phyloP scores from a whole-genome alignment of 2,888 invertebrate species.

The Morinoia aosen region DNA sequence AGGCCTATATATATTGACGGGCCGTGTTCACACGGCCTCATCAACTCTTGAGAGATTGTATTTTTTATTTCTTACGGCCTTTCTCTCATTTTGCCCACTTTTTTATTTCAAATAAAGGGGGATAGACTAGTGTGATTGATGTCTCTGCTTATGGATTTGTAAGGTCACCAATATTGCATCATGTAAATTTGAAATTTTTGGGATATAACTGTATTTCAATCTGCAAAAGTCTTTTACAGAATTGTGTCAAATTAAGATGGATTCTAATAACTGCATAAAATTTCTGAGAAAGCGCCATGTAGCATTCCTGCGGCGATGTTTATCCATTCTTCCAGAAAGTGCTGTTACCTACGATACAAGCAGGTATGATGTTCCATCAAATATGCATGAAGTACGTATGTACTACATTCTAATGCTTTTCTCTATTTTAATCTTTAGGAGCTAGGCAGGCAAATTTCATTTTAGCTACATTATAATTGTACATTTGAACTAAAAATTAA shows the following conservation, averaged over 20 bases:
- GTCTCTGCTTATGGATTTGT: too few relatives aligned
- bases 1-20: too few relatives aligned
- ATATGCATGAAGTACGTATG: background rate
- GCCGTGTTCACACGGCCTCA: too few relatives aligned
- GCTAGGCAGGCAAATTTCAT: background rate
- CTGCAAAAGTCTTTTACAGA: background rate
- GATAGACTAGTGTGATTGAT: too few relatives aligned
- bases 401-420: background rate
- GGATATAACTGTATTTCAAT: background rate
- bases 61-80: too few relatives aligned
- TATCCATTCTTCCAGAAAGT: constrained; percentile 59
- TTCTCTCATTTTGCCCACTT: too few relatives aligned
- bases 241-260: background rate
- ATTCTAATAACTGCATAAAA: background rate
- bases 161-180: too few relatives aligned
- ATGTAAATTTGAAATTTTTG: too few relatives aligned
- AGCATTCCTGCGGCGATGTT: constrained; percentile 59
- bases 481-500: background rate
- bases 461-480: background rate
- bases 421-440: background rate
- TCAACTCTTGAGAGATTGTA: too few relatives aligned
- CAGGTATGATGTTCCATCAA: constrained; percentile 50
- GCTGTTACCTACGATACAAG: constrained; percentile 63
- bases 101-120: too few relatives aligned
- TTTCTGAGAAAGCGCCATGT: constrained; percentile 62